Base-by-base conservation (phyloP, 2,888 invertebrate species). In the Petrophora chlorosata region DNA sequence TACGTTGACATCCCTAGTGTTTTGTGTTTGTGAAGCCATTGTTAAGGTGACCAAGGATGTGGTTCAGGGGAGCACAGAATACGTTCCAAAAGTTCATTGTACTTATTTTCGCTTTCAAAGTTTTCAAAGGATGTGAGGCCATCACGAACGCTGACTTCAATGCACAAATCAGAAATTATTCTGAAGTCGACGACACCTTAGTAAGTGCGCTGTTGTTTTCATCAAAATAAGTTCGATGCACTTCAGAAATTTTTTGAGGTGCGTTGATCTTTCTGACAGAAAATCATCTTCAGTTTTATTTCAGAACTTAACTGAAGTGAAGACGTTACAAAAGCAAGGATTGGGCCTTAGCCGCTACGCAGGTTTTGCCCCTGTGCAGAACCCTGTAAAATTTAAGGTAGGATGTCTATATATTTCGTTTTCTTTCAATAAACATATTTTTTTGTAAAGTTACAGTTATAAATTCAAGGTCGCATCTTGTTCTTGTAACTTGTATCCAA, bases 261-360 rank as follows among this genome's bases (percentile, higher is more conserved):
- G n/a, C n/a, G n/a, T n/a, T n/a, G n/a, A n/a, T n/a, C n/a, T n/a
- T n/a, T n/a, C n/a, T n/a, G n/a, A n/a, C 2, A 19, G 19, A 7
- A 19, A 1, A 7, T 5, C 22, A 5, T 5, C 8, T 1, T 14
- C 2, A 30, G 49, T 52, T 63, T 28, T 58, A 36, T 81, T 77
- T 53, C 79, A 88, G 88, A 86, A 83, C 53, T 39, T 67, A 4
- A 76, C 79, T 23, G 66, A 73, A 14, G 75, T 82, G 14, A 80
- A 73, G 56, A 87, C 88, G 0, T 65, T 88, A 34, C 86, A 86
- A 46, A 83, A 82, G 34, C 78, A 79, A 23, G 79, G 75, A 19
- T 55, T 68, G 32, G 76, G 64, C 41, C 52, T 70, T 23, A 70
- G 64, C 42, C 74, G 67, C 45, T 71, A 83, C 44, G 69, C 72